These are phyloP conservation scores for Globodera ellingtonae DNA, from an alignment of 1,140 invertebrate genomes.

Conservation along the genomic window DNA sequence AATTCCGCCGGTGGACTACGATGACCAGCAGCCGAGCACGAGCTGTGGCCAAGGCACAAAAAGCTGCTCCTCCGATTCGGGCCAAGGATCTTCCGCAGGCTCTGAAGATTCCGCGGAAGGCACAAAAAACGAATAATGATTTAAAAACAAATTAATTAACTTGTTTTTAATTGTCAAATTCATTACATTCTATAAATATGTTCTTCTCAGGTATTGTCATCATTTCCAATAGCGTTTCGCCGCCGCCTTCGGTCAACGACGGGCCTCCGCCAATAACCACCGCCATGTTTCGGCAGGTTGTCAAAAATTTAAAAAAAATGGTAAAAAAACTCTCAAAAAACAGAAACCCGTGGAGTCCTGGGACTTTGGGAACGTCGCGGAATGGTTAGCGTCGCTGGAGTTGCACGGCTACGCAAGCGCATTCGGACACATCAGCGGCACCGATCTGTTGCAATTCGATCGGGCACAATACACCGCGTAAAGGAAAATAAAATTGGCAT, in stretches of 20 bases:
- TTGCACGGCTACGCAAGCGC: constrained; percentile 69
- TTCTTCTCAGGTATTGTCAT: constrained; percentile 2
- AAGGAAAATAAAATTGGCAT: no score
- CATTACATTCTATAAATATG: not conserved
- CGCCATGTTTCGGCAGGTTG: constrained; percentile 9
- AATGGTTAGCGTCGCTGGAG: constrained; percentile 68
- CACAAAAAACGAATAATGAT: not conserved
- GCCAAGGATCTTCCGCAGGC: constrained; percentile 42
- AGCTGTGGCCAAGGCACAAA: constrained; percentile 6
- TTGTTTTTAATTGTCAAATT: not conserved
- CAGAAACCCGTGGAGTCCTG: constrained; percentile 68
- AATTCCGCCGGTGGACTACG: constrained; percentile 62
- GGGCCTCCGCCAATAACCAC: not conserved
- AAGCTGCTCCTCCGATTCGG: constrained; percentile 45
- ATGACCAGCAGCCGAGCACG: constrained; percentile 36
- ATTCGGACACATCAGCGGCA: constrained; percentile 69
- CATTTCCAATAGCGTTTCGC: constrained; percentile 20
- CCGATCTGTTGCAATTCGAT: constrained; percentile 68
- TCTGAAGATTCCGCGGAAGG: constrained; percentile 16
- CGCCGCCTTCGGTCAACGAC: not conserved
- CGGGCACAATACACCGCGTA: constrained; percentile 67
- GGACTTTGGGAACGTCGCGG: constrained; percentile 68
- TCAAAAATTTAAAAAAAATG: not conserved
- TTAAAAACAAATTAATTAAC: not conserved
- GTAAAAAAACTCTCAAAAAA: not conserved